Evolutionary conservation across 2,797 vertebrate species (phyloP).

Genomic region (Anguilla megastoma): DNA sequence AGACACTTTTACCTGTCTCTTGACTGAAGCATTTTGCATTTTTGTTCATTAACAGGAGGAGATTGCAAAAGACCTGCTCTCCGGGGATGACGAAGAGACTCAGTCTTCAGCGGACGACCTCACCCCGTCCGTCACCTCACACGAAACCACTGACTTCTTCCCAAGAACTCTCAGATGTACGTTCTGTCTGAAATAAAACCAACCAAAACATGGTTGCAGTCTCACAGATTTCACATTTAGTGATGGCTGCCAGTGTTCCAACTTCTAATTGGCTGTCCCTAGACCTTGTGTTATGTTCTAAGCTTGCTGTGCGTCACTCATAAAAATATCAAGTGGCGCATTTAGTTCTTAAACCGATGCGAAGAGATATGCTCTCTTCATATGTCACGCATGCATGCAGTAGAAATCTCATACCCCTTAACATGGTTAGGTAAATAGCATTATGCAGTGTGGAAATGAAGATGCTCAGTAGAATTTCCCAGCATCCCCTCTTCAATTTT

Average conservation of each 20-base stretch:
- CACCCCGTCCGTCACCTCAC: conserved; percentile 95
- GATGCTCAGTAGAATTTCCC: background rate
- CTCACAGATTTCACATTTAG: background rate
- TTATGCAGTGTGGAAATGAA: background rate
- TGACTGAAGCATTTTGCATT: background rate
- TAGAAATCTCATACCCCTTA: background rate
- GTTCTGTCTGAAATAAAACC: conserved; percentile 43
- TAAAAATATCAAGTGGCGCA: background rate
- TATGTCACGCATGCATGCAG: background rate
- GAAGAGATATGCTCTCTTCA: background rate
- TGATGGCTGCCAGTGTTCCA: background rate
- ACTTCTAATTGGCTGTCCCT: background rate
- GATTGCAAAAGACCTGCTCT: conserved; percentile 94
- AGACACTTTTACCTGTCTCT: background rate
- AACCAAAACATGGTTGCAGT: background rate
- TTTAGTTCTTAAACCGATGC: background rate
- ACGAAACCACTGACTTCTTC: conserved; percentile 93
- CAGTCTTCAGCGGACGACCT: conserved; percentile 96
- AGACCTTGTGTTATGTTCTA: background rate
- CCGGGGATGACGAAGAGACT: conserved; percentile 95
- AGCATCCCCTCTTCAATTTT: background rate
- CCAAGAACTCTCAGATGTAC: conserved; percentile 94
- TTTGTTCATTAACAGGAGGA: conserved; percentile 78
- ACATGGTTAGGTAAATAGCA: background rate
- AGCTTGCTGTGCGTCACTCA: background rate